Evolutionary conservation across 2,113 vertebrate species (phyloP), one percentile per base, ranked within the genome.

Genomic region (Setophaga kirtlandii): DNA sequence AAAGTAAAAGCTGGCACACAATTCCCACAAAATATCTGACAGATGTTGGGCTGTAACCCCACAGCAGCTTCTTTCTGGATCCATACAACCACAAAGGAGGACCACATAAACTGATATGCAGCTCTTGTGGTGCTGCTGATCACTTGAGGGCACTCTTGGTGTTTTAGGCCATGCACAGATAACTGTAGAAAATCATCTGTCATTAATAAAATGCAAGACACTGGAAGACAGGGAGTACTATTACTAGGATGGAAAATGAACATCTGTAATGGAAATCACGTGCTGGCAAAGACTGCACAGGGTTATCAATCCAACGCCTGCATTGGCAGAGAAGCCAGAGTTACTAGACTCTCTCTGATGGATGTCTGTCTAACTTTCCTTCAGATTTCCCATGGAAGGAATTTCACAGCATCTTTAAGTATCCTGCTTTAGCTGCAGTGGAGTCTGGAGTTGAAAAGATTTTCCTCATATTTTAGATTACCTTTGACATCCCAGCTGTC

Each of bases 141-240:
- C 94, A 93, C 94, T 96, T 95, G 95, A 91, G 93, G 93, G 87
- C 91, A 97, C 90, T 96, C 78, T 91, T 77, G 91, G 59, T 92
- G 71, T 88, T 95, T 86, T 47, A 70, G 71, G 90, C 35, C 47
- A 6, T 33, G 33, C 46, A 69, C 11, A 71, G 41, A 89, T 71
- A 86, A 81, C 42, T 77, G 46, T 56, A 64, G 31, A 82, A 89
- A 84, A 77, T 73, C 17, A 56, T 80, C 50, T 79, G 42, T 63
- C 42, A 28, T 69, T 76, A 65, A 35, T 81, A 84, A 94, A 63
- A 82, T 58, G 24, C 18, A 64, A 58, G 39, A 37, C n/a, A 33
- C 33, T 62, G 50, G 55, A n/a, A 79, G 75, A 50, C 42, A 89
- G 59, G 55, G 37, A 68, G 20, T 62, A 33, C 19, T 71, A 24